phyloP scores from a whole-genome alignment of 2,797 vertebrate genomes.

The Telmatherina bonti region DNA sequence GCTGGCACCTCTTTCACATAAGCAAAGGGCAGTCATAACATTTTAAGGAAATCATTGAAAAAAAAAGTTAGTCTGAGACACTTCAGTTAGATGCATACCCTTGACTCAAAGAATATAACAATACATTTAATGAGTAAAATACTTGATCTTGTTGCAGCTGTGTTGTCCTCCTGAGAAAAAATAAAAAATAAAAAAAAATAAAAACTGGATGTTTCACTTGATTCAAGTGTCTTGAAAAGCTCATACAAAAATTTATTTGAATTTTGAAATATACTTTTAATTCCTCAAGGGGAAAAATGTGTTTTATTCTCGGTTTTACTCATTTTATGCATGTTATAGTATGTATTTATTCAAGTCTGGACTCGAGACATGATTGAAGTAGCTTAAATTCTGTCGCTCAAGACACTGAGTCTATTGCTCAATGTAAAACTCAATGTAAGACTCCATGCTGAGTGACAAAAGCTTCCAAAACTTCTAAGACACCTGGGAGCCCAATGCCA shows the following conservation, averaged over 20 bases:
- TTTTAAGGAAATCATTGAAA: slow-evolving; percentile 11
- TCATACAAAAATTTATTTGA: background rate
- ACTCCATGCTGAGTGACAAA: slow-evolving; percentile 5
- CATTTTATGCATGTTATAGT: no score
- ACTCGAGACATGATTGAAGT: slow-evolving; percentile 5
- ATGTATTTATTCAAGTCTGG: background rate
- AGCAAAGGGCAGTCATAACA: slow-evolving; percentile 15
- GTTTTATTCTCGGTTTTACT: no score
- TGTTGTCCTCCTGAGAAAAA: background rate
- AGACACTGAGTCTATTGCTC: slow-evolving; percentile 15
- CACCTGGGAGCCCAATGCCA: slow-evolving; percentile 4
- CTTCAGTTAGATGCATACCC: slow-evolving; percentile 4
- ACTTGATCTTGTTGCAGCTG: slow-evolving; percentile 13
- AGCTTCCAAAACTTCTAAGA: slow-evolving; percentile 23
- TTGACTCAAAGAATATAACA: slow-evolving; percentile 1
- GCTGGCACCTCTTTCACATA: background rate
- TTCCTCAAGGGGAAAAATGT: no score
- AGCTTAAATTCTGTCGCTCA: slow-evolving; percentile 20
- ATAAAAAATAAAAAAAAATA: no score
- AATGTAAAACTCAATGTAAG: background rate
- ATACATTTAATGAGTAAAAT: slow-evolving; percentile 8
- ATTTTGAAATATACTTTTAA: no score
- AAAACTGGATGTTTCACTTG: no score
- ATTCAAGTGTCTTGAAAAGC: background rate
- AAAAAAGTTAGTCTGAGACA: slow-evolving; percentile 11